phyloP scores from a whole-genome alignment of 1,140 invertebrate genomes.

The Littorina saxatilis region DNA sequence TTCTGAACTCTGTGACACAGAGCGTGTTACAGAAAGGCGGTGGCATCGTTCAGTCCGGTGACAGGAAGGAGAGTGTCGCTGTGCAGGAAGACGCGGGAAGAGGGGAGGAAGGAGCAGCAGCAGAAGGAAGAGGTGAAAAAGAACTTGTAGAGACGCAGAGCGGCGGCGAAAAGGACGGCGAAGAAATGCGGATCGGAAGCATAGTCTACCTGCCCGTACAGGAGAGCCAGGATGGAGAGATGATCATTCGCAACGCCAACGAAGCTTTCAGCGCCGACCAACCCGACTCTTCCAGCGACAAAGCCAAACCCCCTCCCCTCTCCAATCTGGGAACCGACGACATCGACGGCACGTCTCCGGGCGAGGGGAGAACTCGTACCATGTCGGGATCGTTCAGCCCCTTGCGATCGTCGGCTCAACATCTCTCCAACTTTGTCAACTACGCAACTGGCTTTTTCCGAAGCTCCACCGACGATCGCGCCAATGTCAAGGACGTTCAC shows the following conservation, averaged over 20 bases:
- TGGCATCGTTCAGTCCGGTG: not conserved
- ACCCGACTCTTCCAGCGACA: not conserved
- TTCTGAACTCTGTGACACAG: not conserved
- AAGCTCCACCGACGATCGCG: not conserved
- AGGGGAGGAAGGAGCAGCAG: not conserved
- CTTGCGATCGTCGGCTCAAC: slow-evolving; percentile 39
- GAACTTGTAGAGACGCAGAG: not conserved
- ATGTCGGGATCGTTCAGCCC: slow-evolving; percentile 36
- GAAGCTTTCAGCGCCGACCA: not conserved
- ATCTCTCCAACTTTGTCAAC: slow-evolving; percentile 41
- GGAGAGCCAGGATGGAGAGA: slow-evolving; percentile 48
- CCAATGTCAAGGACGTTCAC: not conserved
- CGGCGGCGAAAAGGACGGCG: slow-evolving; percentile 19
- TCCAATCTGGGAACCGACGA: not conserved
- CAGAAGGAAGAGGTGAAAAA: not conserved
- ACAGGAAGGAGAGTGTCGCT: not conserved
- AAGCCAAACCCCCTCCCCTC: not conserved
- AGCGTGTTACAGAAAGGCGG: not conserved
- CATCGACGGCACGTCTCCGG: not conserved
- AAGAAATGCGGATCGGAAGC: slow-evolving; percentile 47
- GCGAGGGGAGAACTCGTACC: not conserved
- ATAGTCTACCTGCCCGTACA: slow-evolving; percentile 60
- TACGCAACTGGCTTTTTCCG: slow-evolving; percentile 14
- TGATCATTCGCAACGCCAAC: slow-evolving; percentile 47
- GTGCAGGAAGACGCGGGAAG: too few relatives aligned